Percentiles rank a stretch among this genome's conserved stretches.
Conservation (phyloP, 2,113 vertebrate genomes). For the Pholis gunnellus region DNA sequence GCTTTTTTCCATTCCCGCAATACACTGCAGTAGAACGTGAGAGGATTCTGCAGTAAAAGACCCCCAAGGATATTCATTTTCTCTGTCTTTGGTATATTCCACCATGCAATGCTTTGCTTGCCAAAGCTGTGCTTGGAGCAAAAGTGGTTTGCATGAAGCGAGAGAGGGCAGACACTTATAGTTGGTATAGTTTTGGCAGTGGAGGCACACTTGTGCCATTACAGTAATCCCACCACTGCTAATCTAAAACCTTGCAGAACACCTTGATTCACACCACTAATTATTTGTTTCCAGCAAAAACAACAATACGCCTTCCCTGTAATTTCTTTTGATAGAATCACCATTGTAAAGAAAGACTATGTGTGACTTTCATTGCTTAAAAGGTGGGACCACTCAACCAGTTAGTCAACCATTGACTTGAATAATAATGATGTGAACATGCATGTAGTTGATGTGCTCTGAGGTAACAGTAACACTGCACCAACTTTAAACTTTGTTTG, state of each 20-base stretch:
- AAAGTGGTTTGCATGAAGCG: background rate
- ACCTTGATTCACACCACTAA: conserved; percentile 31
- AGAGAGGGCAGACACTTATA: conserved; percentile 9
- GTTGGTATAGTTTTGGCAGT: conserved; percentile 34
- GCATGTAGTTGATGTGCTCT: background rate
- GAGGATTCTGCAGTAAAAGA: conserved; percentile 7
- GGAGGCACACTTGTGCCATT: conserved; percentile 12
- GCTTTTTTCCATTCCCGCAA: background rate
- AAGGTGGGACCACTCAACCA: background rate
- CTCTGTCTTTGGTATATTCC: conserved; percentile 27
- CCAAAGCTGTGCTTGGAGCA: conserved; percentile 21
- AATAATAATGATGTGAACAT: conserved; percentile 7
- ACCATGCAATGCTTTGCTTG: conserved; percentile 19
- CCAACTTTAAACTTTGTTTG: background rate
- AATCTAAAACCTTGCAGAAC: conserved; percentile 37
- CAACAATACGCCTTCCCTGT: conserved; percentile 1
- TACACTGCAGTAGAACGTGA: conserved; percentile 1
- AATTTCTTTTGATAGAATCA: conserved; percentile 25
- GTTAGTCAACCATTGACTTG: conserved; percentile 16
- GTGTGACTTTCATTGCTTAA: conserved; percentile 6
- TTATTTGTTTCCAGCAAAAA: conserved; percentile 32
- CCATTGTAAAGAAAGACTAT: conserved; percentile 25
- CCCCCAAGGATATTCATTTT: conserved; percentile 15
- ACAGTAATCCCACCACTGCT: conserved; percentile 33
- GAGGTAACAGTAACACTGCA: background rate